Evolutionary conservation across 53 echinoderm and acorn worm species (phyloP).

Genomic region (Zoroaster sp.): DNA sequence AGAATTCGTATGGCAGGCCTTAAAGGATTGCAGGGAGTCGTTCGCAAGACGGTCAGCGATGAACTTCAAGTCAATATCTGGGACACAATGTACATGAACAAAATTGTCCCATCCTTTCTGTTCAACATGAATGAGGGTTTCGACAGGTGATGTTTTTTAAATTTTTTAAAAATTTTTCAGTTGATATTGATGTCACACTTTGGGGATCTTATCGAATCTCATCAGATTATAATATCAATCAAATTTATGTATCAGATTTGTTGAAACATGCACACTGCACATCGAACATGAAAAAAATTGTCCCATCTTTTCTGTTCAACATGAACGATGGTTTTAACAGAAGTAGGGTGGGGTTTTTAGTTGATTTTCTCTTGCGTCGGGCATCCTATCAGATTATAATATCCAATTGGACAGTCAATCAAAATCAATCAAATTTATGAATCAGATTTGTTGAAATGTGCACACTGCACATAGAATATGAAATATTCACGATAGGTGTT

Average conservation of each 20-base stretch:
- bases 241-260: no score
- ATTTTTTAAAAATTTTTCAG: neutral
- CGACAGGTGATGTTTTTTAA: conserved; percentile 65
- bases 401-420: no score
- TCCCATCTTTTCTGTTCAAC: conserved; percentile 97
- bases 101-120: conserved; percentile 94
- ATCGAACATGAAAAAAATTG: conserved; percentile 95
- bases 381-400: no score
- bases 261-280: no score
- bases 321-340: conserved; percentile 94
- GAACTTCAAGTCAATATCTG: conserved; percentile 97
- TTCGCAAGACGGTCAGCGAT: conserved; percentile 94
- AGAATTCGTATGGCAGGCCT: conserved; percentile 93
- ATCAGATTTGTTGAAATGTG: no score
- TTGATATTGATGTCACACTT: neutral
- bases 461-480: conserved; percentile 90
- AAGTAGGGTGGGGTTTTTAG: neutral
- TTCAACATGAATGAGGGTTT: conserved; percentile 97
- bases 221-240: no score
- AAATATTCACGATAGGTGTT: no score
- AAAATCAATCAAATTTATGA: no score
- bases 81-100: conserved; percentile 98
- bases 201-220: no score
- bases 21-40: conserved; percentile 91
- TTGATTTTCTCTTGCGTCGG: neutral